A percentile compares a stretch with the other conserved stretches of the same genome.
Conservation (phyloP, 2,888 invertebrate genomes). For the Heteropelma amictum region DNA sequence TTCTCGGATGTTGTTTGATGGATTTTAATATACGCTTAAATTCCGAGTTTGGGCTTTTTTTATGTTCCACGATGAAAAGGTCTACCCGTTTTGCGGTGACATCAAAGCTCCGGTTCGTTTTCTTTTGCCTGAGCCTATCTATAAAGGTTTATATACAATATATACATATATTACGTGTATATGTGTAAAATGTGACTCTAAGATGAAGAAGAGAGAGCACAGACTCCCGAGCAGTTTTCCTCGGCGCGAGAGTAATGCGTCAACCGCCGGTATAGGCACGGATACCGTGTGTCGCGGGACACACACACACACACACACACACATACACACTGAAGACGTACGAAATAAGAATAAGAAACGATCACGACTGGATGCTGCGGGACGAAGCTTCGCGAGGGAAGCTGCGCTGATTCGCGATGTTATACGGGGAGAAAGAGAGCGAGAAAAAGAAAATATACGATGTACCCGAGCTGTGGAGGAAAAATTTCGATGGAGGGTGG, state of each 20-base stretch:
- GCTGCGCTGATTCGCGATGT: conserved; percentile 47
- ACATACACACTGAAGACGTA: conserved; percentile 35
- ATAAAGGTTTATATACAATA: no score
- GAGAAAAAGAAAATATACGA: conserved; percentile 37
- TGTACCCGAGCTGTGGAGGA: conserved; percentile 36
- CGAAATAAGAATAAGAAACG: conserved; percentile 63
- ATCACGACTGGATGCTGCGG: conserved; percentile 41
- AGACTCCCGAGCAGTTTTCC: conserved; percentile 22
- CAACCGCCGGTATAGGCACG: conserved; percentile 54
- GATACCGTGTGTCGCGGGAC: conserved; percentile 35
- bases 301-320: no score
- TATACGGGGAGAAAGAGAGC: conserved; percentile 42
- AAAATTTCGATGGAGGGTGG: conserved; percentile 60
- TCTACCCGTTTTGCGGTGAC: conserved; percentile 43
- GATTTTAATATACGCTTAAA: conserved; percentile 32
- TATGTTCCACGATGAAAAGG: conserved; percentile 40
- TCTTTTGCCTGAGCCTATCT: conserved; percentile 15
- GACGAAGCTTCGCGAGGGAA: conserved; percentile 43
- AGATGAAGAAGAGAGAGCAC: conserved; percentile 37
- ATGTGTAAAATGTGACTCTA: not conserved
- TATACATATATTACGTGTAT: no score
- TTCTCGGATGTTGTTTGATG: not conserved
- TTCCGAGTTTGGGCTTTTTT: conserved; percentile 4
- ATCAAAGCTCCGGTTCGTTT: conserved; percentile 47
- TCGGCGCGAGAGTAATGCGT: conserved; percentile 43